Conservation (phyloP, 2,888 invertebrate species). For the Alcis repandata region DNA sequence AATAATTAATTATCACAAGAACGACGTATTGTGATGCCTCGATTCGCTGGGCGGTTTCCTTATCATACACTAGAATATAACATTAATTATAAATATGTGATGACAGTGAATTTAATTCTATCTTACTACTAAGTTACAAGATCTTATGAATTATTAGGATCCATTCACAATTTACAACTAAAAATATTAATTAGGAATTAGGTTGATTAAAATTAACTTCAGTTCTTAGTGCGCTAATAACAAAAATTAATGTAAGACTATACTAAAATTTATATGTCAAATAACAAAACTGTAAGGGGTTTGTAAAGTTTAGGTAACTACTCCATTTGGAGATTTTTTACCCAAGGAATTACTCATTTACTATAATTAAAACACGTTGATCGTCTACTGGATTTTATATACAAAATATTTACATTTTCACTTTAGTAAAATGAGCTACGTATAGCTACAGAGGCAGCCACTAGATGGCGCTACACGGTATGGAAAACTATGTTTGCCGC, state of each 20-base stretch:
- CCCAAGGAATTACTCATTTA: constrained; percentile 39
- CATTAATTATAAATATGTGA: constrained; percentile 59
- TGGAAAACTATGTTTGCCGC: no score
- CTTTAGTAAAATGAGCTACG: constrained; percentile 20
- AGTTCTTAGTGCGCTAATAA: constrained; percentile 57
- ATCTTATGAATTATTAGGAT: constrained; percentile 80
- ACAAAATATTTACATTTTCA: constrained; percentile 54
- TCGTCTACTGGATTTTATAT: constrained; percentile 48
- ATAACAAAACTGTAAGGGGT: constrained; percentile 24
- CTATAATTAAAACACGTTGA: constrained; percentile 35
- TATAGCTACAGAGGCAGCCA: background rate
- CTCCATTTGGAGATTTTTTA: constrained; percentile 39
- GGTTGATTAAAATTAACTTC: constrained; percentile 55
- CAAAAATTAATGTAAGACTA: constrained; percentile 35
- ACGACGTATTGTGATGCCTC: constrained; percentile 60
- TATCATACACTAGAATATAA: constrained; percentile 51
- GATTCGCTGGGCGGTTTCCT: constrained; percentile 57
- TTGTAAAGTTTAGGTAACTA: constrained; percentile 45
- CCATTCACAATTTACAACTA: constrained; percentile 78
- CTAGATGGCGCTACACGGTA: constrained; percentile 3
- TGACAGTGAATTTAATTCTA: constrained; percentile 58
- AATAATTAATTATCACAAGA: constrained; percentile 49
- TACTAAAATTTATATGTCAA: constrained; percentile 13
- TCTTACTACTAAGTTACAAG: constrained; percentile 62
- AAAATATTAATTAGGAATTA: constrained; percentile 48